Conservation (phyloP, 1,140 invertebrate species). For the Leptopilina boulardi region DNA sequence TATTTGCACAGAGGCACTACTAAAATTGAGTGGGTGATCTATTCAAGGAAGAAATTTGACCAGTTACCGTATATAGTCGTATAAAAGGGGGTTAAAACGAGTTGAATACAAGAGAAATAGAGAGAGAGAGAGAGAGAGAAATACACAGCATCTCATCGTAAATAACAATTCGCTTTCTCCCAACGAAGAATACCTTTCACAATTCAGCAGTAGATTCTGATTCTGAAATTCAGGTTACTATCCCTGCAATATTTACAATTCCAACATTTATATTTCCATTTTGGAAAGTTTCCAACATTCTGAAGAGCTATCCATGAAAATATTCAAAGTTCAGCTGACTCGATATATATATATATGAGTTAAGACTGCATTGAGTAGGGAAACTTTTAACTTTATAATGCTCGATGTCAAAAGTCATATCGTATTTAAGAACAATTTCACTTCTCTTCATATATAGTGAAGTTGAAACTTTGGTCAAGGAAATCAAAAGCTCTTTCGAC, state of each 20-base stretch:
- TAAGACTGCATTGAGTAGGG: neutral
- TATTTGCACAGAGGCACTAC: slow-evolving; percentile 12
- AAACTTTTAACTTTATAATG: neutral
- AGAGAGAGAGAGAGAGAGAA: too few relatives aligned
- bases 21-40: slow-evolving; percentile 28
- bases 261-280: slow-evolving; percentile 14
- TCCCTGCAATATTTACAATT: slow-evolving; percentile 2
- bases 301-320: neutral
- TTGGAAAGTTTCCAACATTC: slow-evolving; percentile 13
- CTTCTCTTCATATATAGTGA: neutral
- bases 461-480: slow-evolving; percentile 19
- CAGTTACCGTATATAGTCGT: neutral
- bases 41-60: neutral
- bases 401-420: neutral
- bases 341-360: neutral
- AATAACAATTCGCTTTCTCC: neutral
- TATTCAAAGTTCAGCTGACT: neutral
- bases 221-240: neutral
- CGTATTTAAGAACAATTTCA: slow-evolving; percentile 6
- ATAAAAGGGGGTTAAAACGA: neutral
- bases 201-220: neutral
- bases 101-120: neutral
- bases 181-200: neutral
- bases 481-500: neutral
- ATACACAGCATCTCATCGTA: neutral